These are phyloP conservation scores for Amphilophus citrinellus DNA, from an alignment of 2,113 vertebrate species.

Conservation along the genomic window DNA sequence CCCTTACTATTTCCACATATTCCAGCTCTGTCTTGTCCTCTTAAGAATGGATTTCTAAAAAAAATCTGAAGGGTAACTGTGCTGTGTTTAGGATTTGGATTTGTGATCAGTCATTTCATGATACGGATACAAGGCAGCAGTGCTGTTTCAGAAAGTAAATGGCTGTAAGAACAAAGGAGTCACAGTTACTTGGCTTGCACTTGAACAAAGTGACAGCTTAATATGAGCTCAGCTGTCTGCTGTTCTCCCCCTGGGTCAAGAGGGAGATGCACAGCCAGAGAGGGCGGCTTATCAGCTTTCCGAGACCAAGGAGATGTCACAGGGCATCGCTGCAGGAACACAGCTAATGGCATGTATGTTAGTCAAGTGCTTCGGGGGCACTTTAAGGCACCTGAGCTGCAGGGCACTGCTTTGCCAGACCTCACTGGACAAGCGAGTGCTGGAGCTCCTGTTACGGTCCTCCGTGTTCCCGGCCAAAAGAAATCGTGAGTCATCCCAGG, in stretches of 20 bases:
- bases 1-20: background rate
- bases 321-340: conserved; percentile 32
- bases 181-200: conserved; percentile 26
- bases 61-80: background rate
- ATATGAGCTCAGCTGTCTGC: conserved; percentile 50
- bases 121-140: background rate
- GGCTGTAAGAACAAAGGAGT: conserved; percentile 20
- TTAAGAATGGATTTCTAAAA: background rate
- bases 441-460: conserved; percentile 31
- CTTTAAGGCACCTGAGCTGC: background rate
- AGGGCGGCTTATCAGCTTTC: conserved; percentile 1
- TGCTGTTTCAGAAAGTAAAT: background rate
- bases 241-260: conserved; percentile 13
- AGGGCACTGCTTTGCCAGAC: background rate
- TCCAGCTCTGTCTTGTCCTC: background rate
- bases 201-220: conserved; percentile 25
- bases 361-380: conserved; percentile 1
- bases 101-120: background rate
- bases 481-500: conserved; percentile 63
- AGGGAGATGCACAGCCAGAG: background rate
- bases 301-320: conserved; percentile 24
- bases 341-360: background rate
- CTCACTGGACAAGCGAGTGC: background rate
- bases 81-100: background rate
- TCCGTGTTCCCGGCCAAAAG: conserved; percentile 49